These are phyloP conservation scores for Dysmachus trigonus DNA, from an alignment of 2,888 invertebrate species.

Conservation along the genomic window DNA sequence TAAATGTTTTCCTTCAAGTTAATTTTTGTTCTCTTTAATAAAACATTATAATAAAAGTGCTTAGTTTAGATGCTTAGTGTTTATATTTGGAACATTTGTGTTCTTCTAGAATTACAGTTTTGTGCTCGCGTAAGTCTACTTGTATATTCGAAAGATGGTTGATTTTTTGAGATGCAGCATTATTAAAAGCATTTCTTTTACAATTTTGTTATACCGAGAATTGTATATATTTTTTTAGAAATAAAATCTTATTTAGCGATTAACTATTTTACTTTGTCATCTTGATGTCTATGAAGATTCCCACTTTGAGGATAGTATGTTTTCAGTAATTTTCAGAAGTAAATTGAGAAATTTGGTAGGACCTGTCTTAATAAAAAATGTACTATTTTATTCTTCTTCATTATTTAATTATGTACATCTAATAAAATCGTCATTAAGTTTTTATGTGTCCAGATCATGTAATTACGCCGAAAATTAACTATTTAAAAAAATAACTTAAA, in stretches of 20 bases:
- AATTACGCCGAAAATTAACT: no score
- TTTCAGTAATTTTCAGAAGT: no score
- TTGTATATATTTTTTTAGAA: slow-evolving; percentile 33
- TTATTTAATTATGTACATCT: no score
- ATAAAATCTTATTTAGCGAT: slow-evolving; percentile 14
- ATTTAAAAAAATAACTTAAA: no score
- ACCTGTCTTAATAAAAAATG: no score
- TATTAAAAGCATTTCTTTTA: neutral
- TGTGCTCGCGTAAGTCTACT: neutral
- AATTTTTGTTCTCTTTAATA: neutral
- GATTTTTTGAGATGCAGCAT: neutral
- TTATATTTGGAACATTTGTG: neutral
- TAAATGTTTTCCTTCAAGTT: neutral
- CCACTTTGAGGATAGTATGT: no score
- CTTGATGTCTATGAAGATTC: no score
- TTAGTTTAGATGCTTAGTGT: neutral
- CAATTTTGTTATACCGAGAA: slow-evolving; percentile 12
- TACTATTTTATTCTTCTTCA: no score
- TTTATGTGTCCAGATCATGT: no score
- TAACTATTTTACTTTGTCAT: neutral
- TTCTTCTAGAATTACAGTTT: neutral
- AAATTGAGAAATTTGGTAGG: no score
- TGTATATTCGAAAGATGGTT: neutral
- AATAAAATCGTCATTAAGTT: no score
- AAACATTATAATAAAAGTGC: neutral